These are phyloP conservation scores for Lepus timidus DNA, from an alignment of 2,113 vertebrate species.

Conservation along the genomic window DNA sequence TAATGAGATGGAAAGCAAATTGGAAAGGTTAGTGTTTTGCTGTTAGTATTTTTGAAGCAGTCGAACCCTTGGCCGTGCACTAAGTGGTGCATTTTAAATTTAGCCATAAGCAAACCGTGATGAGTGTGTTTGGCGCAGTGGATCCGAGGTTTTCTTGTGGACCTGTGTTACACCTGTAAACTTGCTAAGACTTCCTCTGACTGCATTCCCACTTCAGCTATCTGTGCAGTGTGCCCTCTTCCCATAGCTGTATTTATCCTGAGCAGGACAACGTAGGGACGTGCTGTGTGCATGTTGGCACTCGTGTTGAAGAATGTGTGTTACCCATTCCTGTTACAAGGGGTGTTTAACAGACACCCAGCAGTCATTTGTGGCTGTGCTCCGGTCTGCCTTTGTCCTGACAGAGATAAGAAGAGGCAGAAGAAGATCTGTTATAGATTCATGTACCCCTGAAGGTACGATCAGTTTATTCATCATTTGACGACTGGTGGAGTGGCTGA, in stretches of 20 bases:
- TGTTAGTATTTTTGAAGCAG: constrained; percentile 29
- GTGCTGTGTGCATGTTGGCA: neutral
- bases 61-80: neutral
- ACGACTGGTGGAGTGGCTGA: neutral
- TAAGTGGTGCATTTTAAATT: neutral
- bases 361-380: neutral
- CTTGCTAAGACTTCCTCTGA: neutral
- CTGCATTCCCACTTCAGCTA: neutral
- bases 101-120: constrained; percentile 9
- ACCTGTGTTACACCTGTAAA: neutral
- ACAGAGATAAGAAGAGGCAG: neutral
- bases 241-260: neutral
- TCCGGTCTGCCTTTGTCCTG: neutral
- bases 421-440: neutral
- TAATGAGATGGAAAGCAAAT: neutral
- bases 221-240: neutral
- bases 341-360: neutral
- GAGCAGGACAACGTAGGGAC: no score
- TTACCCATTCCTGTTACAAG: neutral
- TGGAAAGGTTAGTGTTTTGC: neutral
- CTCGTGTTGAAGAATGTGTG: no score
- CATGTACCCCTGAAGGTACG: neutral
- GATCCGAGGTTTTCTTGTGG: neutral
- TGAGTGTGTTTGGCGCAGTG: neutral
- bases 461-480: neutral